Evolutionary conservation across 2,113 vertebrate genomes (phyloP), one percentile per base, ranked within the genome.

Genomic region (Phalacrocorax carbo): DNA sequence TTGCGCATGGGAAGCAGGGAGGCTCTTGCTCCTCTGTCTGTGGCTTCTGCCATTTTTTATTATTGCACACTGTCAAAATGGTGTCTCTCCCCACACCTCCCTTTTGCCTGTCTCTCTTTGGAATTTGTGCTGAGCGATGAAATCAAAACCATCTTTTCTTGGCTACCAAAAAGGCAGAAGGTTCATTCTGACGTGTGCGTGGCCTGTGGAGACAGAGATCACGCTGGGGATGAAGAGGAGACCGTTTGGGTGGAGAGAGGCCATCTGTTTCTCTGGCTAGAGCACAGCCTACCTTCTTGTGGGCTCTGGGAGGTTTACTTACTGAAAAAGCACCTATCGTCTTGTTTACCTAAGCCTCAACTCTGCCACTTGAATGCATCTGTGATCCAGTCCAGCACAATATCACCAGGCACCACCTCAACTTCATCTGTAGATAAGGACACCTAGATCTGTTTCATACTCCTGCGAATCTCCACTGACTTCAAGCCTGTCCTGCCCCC

Each of bases 1-100:
- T 95, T 95, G 92, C 93, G 92, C 92, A 96, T 93, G 86, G 58
- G 93, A 96, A 94, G 88, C 92, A 94, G 68, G 70, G 87, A 93
- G 88, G 64, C 80, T 89, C 49, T 92, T 76, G 70, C 91, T 94
- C 30, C 61, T 94, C 75, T 88, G 10, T 88, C 89, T 94, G 78
- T 95, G 91, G 60, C 88, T 97, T 95, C 95, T 92, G 93, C 93
- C 90, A 78, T 81, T 93, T 92, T 95, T 76, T 72, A 13, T 94
- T 97, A 88, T 81, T 82, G 84, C 69, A 83, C 34, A 21, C 94
- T 96, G 85, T 95, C 93, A 96, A 91, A 95, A 94, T 69, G 52
- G 93, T 94, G 78, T 82, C 82, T 91, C n/a, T 95, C 49, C 57
- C 86, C 26, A 20, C 78, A 68, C 82, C 44, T 95, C 85, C 69